Evolutionary conservation across 2,113 vertebrate genomes (phyloP), one percentile per base, ranked within the genome.

Genomic region (Nerophis ophidion): DNA sequence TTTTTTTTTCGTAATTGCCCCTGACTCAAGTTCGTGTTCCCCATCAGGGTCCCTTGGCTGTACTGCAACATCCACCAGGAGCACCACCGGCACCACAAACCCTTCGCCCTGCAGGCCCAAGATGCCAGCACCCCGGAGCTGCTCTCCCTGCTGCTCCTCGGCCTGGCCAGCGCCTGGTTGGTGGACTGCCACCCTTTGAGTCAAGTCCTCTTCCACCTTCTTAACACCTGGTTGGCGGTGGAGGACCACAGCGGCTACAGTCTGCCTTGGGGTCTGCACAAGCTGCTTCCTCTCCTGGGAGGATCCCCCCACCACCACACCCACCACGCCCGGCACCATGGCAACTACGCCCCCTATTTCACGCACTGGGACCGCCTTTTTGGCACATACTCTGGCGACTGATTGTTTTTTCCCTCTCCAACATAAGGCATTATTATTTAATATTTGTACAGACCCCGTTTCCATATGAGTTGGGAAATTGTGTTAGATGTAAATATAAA

Each of bases 201-300:
- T 12, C 86, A 90, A 54, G 47, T 70, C 48, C 0, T 85, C 58
- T 92, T 92, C 74, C 87, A 92, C 69, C 60, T 92, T 40, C 14
- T 90, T 67, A 91, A 91, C 86, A 88, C 77, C 64, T 92, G 89
- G 86, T 74, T 92, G 63, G 88, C 91, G 0, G 88, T 90, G 66
- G 90, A 92, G 74, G 90, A 89, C 66, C 91, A 92, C 78, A 90
- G 90, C 17, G 91, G 89, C n/a, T 91, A 91, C 51, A 62, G 90
- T 70, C 77, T 92, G 57, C 89, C 90, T 38, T 91, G 85, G 86
- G 85, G 81, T 9, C 74, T 83, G 11, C 87, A 90, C 72, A 72
- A 66, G 33, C 57, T 91, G 16, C 55, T 92, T 53, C 89, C 91
- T 14, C 76, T 68, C 36, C 68, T 90, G 9, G 88, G 89, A 8